Evolutionary conservation across 2,113 vertebrate species (phyloP).

Genomic region (Pagrus major): DNA sequence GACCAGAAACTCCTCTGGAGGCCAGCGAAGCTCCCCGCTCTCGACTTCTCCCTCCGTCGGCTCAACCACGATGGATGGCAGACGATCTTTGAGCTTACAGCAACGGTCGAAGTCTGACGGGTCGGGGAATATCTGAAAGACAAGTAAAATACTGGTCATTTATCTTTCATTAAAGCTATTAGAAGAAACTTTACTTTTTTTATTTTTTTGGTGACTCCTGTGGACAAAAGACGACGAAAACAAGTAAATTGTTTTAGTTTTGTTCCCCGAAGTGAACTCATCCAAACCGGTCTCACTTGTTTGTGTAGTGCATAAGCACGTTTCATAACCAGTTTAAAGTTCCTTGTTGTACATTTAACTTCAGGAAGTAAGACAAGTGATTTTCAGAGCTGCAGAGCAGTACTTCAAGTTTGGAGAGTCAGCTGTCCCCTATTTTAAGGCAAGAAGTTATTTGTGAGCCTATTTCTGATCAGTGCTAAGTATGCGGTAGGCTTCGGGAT

Average conservation of each 20-base stretch:
- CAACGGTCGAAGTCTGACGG: constrained; percentile 95
- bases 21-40: constrained; percentile 97
- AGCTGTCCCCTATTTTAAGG: neutral
- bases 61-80: constrained; percentile 97
- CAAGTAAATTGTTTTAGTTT: too few species aligned
- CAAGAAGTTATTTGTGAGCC: constrained; percentile 13
- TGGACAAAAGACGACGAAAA: too few species aligned
- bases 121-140: constrained; percentile 94
- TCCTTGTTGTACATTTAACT: too few species aligned
- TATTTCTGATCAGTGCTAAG: constrained; percentile 19
- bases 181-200: too few species aligned
- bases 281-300: too few species aligned
- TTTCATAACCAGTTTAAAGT: too few species aligned
- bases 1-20: constrained; percentile 94
- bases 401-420: neutral
- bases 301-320: too few species aligned
- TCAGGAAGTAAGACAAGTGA: neutral
- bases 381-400: neutral
- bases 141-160: neutral
- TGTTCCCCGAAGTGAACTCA: too few species aligned
- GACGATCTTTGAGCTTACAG: constrained; percentile 97
- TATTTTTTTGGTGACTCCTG: too few species aligned
- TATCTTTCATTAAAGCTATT: neutral
- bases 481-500: neutral
- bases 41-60: constrained; percentile 96